Evolutionary conservation across 2,797 vertebrate genomes (phyloP).

Genomic region (Ciconia nigra): DNA sequence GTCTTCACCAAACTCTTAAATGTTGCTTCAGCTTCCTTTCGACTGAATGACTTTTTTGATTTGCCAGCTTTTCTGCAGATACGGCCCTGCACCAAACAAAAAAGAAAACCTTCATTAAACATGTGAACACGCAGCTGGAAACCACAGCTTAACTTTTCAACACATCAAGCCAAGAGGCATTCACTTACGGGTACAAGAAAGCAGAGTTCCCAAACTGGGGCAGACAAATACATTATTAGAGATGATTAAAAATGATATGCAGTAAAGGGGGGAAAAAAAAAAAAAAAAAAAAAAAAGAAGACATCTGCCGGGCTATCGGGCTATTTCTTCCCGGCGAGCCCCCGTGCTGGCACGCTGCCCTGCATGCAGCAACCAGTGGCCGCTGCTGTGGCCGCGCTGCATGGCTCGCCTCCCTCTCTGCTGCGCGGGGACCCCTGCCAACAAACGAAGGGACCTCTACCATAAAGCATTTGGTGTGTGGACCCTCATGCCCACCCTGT

Average conservation of each 20-base stretch:
- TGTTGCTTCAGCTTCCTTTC: constrained; percentile 98
- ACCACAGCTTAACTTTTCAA: background rate
- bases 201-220: background rate
- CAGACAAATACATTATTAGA: background rate
- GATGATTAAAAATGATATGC: background rate
- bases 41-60: constrained; percentile 99
- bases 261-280: background rate
- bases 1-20: constrained; percentile 99
- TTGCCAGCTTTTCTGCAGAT: constrained; percentile 99
- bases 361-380: background rate
- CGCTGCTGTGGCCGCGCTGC: background rate
- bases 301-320: fast-evolving
- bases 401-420: background rate
- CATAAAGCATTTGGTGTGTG: fast-evolving
- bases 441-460: background rate
- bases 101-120: constrained; percentile 38
- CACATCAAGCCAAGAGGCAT: background rate
- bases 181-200: background rate
- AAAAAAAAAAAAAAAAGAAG: too few relatives aligned
- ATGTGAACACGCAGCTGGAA: background rate
- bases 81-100: constrained; percentile 83
- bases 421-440: fast-evolving
- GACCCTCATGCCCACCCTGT: fast-evolving
- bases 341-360: background rate
- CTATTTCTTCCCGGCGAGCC: background rate